These are phyloP conservation scores for Dichetophora obliterata DNA, from an alignment of 2,888 invertebrate species.

Conservation along the genomic window DNA sequence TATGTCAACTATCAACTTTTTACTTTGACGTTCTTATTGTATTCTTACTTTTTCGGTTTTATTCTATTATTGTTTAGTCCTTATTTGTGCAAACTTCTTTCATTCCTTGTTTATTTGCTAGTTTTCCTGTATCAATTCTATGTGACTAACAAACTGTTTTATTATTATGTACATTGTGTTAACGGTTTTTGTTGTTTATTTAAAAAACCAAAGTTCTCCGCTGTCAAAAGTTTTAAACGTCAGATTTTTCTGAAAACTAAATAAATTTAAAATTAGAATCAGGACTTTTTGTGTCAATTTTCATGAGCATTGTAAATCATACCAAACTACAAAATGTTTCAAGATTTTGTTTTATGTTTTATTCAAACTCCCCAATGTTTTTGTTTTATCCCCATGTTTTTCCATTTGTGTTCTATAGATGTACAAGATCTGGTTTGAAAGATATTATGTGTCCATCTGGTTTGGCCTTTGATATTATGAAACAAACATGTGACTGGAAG, in stretches of 20 bases:
- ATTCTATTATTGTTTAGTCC: background rate
- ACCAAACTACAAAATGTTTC: background rate
- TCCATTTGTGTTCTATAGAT: constrained; percentile 67
- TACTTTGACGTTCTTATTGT: background rate
- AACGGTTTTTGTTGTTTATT: constrained; percentile 20
- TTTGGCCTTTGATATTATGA: constrained; percentile 97
- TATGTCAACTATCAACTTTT: constrained; percentile 14
- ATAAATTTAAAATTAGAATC: no score
- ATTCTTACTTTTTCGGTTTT: constrained; percentile 30
- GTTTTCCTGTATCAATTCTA: constrained; percentile 21
- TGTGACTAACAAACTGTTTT: constrained; percentile 44
- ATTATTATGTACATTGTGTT: constrained; percentile 5
- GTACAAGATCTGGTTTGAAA: constrained; percentile 95
- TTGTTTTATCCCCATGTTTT: constrained; percentile 38
- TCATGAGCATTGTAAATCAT: background rate
- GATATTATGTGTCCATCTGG: constrained; percentile 97
- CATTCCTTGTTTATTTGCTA: constrained; percentile 20
- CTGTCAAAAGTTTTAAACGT: constrained; percentile 37
- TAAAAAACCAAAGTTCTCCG: constrained; percentile 54
- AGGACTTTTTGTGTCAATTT: background rate
- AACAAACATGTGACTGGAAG: constrained; percentile 99
- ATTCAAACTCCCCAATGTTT: constrained; percentile 12
- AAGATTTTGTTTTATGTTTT: constrained; percentile 4
- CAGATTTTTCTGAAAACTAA: background rate
- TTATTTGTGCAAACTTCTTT: constrained; percentile 21